phyloP scores from a whole-genome alignment of 53 echinoderm and acorn worm genomes.

The Henricia sp. region DNA sequence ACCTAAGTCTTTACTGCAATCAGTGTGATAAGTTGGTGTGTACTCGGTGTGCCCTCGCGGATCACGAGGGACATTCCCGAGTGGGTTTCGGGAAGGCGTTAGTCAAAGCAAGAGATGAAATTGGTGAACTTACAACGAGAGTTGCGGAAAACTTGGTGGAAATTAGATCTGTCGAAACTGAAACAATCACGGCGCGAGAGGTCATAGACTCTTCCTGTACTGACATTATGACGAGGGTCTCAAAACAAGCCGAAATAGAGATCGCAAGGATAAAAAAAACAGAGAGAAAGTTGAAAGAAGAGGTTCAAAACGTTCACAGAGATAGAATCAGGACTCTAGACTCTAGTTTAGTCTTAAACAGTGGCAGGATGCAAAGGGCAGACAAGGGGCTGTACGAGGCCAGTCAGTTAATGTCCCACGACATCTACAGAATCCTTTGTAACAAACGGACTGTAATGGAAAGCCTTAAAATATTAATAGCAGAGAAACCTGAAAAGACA shows the following conservation, averaged over 20 bases:
- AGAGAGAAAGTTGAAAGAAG: conserved; percentile 1
- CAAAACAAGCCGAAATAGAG: conserved; percentile 5
- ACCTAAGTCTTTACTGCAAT: no score
- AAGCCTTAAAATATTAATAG: conserved; percentile 1
- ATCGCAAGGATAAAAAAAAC: background rate
- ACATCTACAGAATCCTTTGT: background rate
- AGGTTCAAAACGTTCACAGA: background rate
- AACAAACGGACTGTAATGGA: background rate
- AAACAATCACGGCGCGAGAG: background rate
- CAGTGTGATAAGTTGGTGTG: no score
- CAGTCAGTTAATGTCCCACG: background rate
- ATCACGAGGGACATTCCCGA: conserved; percentile 10
- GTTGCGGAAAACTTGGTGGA: background rate
- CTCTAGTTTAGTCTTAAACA: background rate
- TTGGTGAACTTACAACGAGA: background rate
- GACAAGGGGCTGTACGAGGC: background rate
- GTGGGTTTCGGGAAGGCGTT: conserved; percentile 1
- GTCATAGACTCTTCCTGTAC: background rate
- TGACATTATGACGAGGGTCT: background rate
- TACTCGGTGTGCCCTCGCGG: background rate
- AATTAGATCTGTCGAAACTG: background rate
- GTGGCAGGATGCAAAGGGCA: background rate
- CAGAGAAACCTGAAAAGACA: background rate
- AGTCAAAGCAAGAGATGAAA: background rate
- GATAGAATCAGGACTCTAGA: background rate